phyloP scores from a whole-genome alignment of 2,888 invertebrate species.

The Drosophila glabriapex region DNA sequence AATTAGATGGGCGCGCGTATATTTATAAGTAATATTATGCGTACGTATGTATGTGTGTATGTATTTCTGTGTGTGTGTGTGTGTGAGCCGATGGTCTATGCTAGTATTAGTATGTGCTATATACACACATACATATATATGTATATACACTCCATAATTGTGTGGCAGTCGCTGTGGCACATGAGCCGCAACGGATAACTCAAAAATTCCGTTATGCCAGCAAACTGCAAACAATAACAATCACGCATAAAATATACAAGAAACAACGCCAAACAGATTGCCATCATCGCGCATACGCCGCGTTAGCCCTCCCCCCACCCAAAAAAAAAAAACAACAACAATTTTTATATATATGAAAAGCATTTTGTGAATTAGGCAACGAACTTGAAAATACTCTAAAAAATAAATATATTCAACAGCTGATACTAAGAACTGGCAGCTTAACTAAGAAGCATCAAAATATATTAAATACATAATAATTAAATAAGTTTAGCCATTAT shows the following conservation, averaged over 20 bases:
- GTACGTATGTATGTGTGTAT: slow-evolving; percentile 30
- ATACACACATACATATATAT: not conserved
- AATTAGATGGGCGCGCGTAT: slow-evolving; percentile 79
- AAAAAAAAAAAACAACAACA: slow-evolving; percentile 12
- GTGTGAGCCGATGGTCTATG: slow-evolving; percentile 32
- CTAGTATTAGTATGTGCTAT: slow-evolving; percentile 31
- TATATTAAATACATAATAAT: not conserved
- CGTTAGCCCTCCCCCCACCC: slow-evolving; percentile 19
- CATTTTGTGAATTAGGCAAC: not conserved
- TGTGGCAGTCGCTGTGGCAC: slow-evolving; percentile 59
- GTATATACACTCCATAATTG: slow-evolving; percentile 62
- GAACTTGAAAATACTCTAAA: slow-evolving; percentile 30
- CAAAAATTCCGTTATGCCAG: slow-evolving; percentile 52
- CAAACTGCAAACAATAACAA: slow-evolving; percentile 80
- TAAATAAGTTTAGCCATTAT: not conserved
- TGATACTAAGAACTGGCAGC: not conserved
- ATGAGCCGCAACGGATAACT: slow-evolving; percentile 77
- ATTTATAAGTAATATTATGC: slow-evolving; percentile 78
- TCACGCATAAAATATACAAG: slow-evolving; percentile 70
- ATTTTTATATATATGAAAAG: not conserved
- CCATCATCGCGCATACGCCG: slow-evolving; percentile 72
- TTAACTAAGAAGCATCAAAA: not conserved
- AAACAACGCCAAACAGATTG: slow-evolving; percentile 44
- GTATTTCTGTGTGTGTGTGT: slow-evolving; percentile 6
- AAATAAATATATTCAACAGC: not conserved